phyloP scores from a whole-genome alignment of 2,113 vertebrate species.

The Mellivora capensis region DNA sequence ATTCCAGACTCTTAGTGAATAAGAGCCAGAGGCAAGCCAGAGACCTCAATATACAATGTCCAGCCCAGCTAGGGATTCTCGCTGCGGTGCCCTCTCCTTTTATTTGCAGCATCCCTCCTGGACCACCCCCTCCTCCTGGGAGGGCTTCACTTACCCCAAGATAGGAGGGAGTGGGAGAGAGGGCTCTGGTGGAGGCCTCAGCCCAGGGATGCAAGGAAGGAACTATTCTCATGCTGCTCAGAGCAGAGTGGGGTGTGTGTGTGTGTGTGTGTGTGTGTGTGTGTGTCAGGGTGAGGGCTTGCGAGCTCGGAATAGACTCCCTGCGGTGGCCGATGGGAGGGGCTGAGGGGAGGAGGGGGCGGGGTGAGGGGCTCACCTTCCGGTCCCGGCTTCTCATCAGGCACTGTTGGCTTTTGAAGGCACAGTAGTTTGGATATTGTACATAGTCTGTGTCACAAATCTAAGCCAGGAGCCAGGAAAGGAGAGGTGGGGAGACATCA shows the following conservation, averaged over 20 bases:
- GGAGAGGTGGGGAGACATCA: not conserved
- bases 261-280: too few species aligned
- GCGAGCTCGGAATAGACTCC: not conserved
- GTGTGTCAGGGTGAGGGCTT: too few species aligned
- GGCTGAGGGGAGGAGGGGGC: not conserved
- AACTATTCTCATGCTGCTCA: not conserved
- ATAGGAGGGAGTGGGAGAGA: not conserved
- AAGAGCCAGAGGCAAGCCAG: not conserved
- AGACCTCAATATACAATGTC: not conserved
- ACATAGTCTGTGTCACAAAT: conserved; percentile 77
- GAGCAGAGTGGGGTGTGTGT: not conserved
- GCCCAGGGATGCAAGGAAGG: not conserved
- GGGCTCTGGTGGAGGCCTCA: not conserved
- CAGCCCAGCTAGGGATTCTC: not conserved
- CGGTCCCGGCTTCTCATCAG: conserved; percentile 65
- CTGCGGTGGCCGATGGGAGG: not conserved
- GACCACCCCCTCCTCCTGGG: not conserved
- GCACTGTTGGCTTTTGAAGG: conserved; percentile 84
- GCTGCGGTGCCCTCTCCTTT: not conserved
- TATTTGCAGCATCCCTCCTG: too few species aligned
- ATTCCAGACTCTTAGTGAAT: not conserved
- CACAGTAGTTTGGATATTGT: conserved; percentile 81
- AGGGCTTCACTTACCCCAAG: not conserved
- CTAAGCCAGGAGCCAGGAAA: conserved; percentile 57
- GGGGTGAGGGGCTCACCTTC: conserved; percentile 70